Conservation (phyloP, 2,888 invertebrate species). For the Cataglyphis livida region DNA sequence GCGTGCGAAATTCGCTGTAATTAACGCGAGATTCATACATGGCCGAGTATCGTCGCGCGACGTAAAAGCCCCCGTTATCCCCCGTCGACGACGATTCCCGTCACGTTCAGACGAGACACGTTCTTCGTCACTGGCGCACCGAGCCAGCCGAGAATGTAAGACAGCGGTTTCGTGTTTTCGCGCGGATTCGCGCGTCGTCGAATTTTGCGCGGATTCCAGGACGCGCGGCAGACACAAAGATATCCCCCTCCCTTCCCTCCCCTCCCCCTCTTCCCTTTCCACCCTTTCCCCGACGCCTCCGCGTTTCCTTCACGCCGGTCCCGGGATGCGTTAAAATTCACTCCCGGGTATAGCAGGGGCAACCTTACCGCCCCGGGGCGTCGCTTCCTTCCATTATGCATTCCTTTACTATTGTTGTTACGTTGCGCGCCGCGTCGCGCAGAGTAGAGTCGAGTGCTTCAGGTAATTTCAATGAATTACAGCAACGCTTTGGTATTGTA, state of each 20-base stretch:
- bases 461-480: slow-evolving; percentile 64
- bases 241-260: neutral
- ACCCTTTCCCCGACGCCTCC: neutral
- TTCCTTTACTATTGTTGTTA: slow-evolving; percentile 65
- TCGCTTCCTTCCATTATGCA: slow-evolving; percentile 63
- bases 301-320: neutral
- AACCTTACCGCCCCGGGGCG: slow-evolving; percentile 52
- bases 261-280: neutral
- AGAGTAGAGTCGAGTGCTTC: slow-evolving; percentile 51
- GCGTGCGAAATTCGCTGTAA: slow-evolving; percentile 33
- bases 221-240: neutral
- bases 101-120: slow-evolving; percentile 49
- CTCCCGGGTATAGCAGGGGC: slow-evolving; percentile 37
- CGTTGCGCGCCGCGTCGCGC: slow-evolving; percentile 33
- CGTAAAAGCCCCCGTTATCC: slow-evolving; percentile 48
- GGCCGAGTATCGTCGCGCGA: slow-evolving; percentile 27
- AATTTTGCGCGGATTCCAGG: slow-evolving; percentile 34
- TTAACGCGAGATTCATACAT: slow-evolving; percentile 48
- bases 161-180: slow-evolving; percentile 26
- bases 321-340: slow-evolving; percentile 57
- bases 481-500: slow-evolving; percentile 51
- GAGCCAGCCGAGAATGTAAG: slow-evolving; percentile 9
- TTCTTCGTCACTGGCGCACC: slow-evolving; percentile 23
- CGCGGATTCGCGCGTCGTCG: slow-evolving; percentile 3
- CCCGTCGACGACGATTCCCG: slow-evolving; percentile 43